Conservation (phyloP, 2,797 vertebrate species). For the Centroberyx gerrardi region DNA sequence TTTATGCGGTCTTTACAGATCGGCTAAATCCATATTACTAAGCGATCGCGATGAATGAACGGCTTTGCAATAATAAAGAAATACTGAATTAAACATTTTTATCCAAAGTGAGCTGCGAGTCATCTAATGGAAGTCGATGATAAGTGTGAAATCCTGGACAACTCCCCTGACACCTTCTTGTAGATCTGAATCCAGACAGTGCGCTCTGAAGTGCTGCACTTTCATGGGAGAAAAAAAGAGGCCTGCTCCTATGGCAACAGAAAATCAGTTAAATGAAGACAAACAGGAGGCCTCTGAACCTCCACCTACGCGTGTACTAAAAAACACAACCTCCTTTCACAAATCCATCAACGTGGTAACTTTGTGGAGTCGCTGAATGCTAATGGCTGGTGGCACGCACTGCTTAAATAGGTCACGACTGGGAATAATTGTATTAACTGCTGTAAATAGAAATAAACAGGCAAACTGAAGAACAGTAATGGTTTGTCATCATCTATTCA, state of each 20-base stretch:
- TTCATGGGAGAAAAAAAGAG: conserved; percentile 74
- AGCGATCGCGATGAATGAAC: conserved; percentile 38
- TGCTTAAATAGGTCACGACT: conserved; percentile 84
- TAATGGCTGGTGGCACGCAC: conserved; percentile 78
- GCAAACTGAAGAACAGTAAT: conserved; percentile 74
- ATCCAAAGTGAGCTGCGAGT: conserved; percentile 72
- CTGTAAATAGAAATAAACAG: conserved; percentile 85
- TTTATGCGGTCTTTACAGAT: conserved; percentile 35
- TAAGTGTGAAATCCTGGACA: conserved; percentile 81
- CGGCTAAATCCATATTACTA: conserved; percentile 55
- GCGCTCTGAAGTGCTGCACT: conserved; percentile 76
- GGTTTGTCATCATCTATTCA: conserved; percentile 77
- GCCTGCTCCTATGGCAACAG: conserved; percentile 85
- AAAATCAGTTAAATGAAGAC: conserved; percentile 84
- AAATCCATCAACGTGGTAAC: conserved; percentile 81
- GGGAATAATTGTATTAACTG: conserved; percentile 84
- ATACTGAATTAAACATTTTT: conserved; percentile 64
- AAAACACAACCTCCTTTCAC: conserved; percentile 83
- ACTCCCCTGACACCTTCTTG: conserved; percentile 78
- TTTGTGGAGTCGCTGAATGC: conserved; percentile 80
- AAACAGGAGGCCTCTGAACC: conserved; percentile 84
- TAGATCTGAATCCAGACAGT: conserved; percentile 74
- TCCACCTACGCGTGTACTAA: conserved; percentile 80
- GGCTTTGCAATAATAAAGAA: conserved; percentile 54
- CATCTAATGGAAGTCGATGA: conserved; percentile 70